A percentile compares a stretch with the other conserved stretches of the same genome.
Evolutionary conservation across 2,888 invertebrate species (phyloP).

Genomic region (Dyspetes luteomarginatus): DNA sequence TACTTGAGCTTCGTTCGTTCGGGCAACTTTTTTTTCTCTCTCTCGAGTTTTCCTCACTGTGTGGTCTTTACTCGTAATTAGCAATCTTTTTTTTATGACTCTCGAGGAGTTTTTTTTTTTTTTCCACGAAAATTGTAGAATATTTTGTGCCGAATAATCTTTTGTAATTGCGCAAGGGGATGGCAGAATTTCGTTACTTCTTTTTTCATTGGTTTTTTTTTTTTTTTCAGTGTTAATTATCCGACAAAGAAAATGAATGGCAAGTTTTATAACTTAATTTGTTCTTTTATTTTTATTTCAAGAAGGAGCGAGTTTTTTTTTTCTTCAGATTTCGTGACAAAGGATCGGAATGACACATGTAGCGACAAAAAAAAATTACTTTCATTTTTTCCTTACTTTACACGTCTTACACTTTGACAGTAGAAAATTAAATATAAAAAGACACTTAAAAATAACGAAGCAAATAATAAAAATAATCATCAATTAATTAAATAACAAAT

Average conservation of each 20-base stretch:
- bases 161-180: conserved; percentile 5
- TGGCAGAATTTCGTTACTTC: background rate
- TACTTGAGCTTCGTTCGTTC: conserved; percentile 19
- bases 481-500: too few relatives aligned
- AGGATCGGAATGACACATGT: too few relatives aligned
- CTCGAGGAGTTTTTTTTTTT: conserved; percentile 4
- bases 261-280: background rate
- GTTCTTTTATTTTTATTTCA: too few relatives aligned
- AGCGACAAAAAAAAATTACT: too few relatives aligned
- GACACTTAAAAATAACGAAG: too few relatives aligned
- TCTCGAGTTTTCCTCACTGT: conserved; percentile 8
- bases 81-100: conserved; percentile 37
- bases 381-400: too few relatives aligned
- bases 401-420: too few relatives aligned
- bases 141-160: conserved; percentile 19
- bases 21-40: conserved; percentile 16
- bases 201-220: conserved; percentile 1
- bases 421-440: too few relatives aligned
- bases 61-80: conserved; percentile 48
- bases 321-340: too few relatives aligned
- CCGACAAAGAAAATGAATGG: background rate
- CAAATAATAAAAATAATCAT: too few relatives aligned
- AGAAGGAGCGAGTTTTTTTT: too few relatives aligned
- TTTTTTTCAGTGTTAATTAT: background rate
- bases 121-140: conserved; percentile 9